Evolutionary conservation across 1,140 invertebrate species (phyloP).

Genomic region (Telenomus remus): DNA sequence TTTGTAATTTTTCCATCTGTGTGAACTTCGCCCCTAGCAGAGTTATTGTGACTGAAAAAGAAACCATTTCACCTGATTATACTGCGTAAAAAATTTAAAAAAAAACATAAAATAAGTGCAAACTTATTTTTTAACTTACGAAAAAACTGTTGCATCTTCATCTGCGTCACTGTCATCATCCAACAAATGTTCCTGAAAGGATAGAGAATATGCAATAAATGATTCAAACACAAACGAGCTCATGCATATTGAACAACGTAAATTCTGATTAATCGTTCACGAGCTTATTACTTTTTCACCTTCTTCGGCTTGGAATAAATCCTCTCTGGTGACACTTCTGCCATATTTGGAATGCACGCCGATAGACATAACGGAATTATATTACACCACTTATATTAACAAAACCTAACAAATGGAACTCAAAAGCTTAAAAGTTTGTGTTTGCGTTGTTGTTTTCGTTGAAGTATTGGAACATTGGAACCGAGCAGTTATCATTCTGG

Average conservation of each 20-base stretch:
- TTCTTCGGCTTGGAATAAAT: slow-evolving; percentile 60
- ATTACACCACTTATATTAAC: not conserved
- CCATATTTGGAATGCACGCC: slow-evolving; percentile 44
- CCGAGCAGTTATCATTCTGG: too few species aligned
- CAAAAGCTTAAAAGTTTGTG: too few species aligned
- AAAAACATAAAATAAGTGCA: too few species aligned
- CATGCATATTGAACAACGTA: slow-evolving; percentile 1
- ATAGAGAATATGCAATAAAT: not conserved
- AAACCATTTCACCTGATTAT: not conserved
- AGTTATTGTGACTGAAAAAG: slow-evolving; percentile 59
- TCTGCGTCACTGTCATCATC: not conserved
- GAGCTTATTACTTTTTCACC: slow-evolving; percentile 65
- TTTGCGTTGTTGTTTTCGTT: too few species aligned
- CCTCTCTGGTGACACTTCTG: slow-evolving; percentile 61
- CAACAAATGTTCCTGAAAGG: not conserved
- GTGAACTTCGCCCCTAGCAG: slow-evolving; percentile 58
- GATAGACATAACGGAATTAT: slow-evolving; percentile 23
- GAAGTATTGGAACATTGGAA: too few species aligned
- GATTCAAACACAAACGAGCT: not conserved
- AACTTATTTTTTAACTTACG: not conserved
- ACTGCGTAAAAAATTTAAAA: not conserved
- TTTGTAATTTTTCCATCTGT: slow-evolving; percentile 66
- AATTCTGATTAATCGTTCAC: not conserved
- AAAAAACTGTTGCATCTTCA: not conserved
- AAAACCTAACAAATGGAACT: too few species aligned